phyloP scores from a whole-genome alignment of 2,888 invertebrate genomes.

The Mythimna ferrago region DNA sequence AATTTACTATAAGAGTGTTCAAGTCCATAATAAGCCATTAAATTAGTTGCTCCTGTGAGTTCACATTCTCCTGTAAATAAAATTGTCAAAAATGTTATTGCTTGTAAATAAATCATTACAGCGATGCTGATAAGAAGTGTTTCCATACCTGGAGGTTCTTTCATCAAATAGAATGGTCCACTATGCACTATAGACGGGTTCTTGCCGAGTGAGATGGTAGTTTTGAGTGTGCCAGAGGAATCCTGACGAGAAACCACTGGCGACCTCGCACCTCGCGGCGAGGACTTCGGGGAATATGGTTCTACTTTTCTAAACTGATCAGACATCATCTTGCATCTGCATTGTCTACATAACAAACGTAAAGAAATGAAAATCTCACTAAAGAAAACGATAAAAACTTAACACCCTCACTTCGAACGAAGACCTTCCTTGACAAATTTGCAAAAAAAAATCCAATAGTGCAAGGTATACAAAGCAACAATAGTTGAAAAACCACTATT shows the following conservation, averaged over 20 bases:
- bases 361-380: constrained; percentile 80
- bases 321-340: constrained; percentile 96
- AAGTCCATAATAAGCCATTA: constrained; percentile 98
- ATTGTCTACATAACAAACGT: constrained; percentile 85
- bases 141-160: constrained; percentile 96
- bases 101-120: constrained; percentile 53
- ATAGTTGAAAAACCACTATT: neutral
- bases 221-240: constrained; percentile 99
- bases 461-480: constrained; percentile 22
- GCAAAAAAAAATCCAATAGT: constrained; percentile 58
- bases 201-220: constrained; percentile 99
- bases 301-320: constrained; percentile 98
- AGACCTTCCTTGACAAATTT: constrained; percentile 78
- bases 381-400: constrained; percentile 85
- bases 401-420: constrained; percentile 69
- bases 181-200: constrained; percentile 99
- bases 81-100: constrained; percentile 32
- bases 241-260: constrained; percentile 99
- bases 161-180: constrained; percentile 99
- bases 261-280: constrained; percentile 97
- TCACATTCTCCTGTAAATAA: constrained; percentile 95
- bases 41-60: constrained; percentile 98
- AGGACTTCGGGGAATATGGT: constrained; percentile 98
- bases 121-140: neutral
- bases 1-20: constrained; percentile 99